Base-by-base conservation (phyloP, 2,797 vertebrate species). In the Saxicola maurus region DNA sequence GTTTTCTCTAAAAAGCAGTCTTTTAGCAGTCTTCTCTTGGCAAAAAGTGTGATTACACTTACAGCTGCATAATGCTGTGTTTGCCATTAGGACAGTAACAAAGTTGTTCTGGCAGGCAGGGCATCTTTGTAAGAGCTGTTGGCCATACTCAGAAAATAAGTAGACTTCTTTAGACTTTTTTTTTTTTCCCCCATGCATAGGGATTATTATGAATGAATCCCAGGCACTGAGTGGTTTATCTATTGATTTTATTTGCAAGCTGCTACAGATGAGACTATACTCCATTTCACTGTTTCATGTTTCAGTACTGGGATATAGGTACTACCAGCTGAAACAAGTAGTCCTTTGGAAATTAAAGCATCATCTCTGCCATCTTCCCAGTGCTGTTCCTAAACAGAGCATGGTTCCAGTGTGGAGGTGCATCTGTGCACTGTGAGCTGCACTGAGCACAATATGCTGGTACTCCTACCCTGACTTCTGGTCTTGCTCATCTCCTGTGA, bases 131-230 rank as follows among this genome's bases (percentile, higher is more conserved):
- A 56, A 62, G 56, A 56, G 49, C 15, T 30, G 7, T 6, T 49
- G 30, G n/a, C 45, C 19, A 1, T 25, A 49, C 8, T 76, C 65
- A 56, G 56, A 65, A 76, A 53, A 64, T 3, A 40, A 40, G 42
- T 42, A 42, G 23, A 9, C 2, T 7, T 18, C 2, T 7, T 18
- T 1, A 4, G 23, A 10, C 16, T 27, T 45, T 23, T 45, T 45
- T 45, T 45, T 40, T 11, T 56, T 67, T 52, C 21, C 8, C 9
- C 17, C 9, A 10, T 6, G 2, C 31, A 35, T 1, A 0, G 21
- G 5, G 7, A 56, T 76, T 79, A 17, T 68, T 56, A 84, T 40
- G 42, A 90, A n/a, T 1, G 0, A 38, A 62, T 61, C 27, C 17
- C 18, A 42, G 33, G 10, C 78, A 53, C 19, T 40, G 30, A 61